phyloP scores from a whole-genome alignment of 2,113 vertebrate species.

The Elgaria multicarinata region DNA sequence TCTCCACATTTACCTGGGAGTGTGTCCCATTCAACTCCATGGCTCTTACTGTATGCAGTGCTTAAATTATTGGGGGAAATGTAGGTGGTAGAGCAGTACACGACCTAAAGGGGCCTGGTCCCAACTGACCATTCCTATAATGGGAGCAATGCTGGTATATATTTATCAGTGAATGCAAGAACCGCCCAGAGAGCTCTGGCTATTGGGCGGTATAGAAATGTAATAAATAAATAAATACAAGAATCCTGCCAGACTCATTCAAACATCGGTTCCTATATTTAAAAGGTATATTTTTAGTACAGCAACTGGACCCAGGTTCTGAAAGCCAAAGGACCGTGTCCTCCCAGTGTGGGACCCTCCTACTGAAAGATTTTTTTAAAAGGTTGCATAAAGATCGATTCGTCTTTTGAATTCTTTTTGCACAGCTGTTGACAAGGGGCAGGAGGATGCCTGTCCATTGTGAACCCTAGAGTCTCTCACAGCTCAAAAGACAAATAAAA shows the following conservation, averaged over 20 bases:
- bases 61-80: neutral
- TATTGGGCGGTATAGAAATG: no score
- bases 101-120: neutral
- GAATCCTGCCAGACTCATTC: neutral
- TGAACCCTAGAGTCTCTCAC: neutral
- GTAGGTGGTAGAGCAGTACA: neutral
- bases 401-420: neutral
- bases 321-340: neutral
- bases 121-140: neutral
- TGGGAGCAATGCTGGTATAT: neutral
- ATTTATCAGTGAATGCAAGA: neutral
- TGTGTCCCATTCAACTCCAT: no score
- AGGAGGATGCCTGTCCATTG: neutral
- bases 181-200: no score
- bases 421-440: neutral
- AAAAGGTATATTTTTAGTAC: neutral
- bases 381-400: neutral
- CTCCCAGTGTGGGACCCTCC: neutral
- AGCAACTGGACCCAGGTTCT: neutral
- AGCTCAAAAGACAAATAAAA: slow-evolving; percentile 1
- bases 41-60: neutral
- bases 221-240: no score
- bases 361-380: neutral
- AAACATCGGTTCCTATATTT: neutral
- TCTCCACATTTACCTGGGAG: neutral